These are phyloP conservation scores for Alitta virens DNA, from an alignment of 2,888 invertebrate genomes.

Conservation along the genomic window DNA sequence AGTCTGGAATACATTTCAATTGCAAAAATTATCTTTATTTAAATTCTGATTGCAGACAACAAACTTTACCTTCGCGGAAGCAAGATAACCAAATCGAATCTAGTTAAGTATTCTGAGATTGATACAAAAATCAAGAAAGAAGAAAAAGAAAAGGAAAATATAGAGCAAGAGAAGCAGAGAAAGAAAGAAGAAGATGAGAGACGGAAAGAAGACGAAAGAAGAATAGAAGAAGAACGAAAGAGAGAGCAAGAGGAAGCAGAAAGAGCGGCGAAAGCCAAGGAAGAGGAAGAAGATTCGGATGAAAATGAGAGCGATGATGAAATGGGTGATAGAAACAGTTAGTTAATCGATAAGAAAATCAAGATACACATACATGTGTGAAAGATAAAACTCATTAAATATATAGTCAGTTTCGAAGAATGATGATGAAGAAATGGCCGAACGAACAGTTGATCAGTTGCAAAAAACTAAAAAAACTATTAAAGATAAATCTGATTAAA, in stretches of 20 bases:
- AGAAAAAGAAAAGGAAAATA: not conserved
- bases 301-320: not conserved
- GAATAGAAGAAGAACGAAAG: not conserved
- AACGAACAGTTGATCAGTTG: too few species aligned
- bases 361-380: too few species aligned
- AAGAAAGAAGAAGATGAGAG: not conserved
- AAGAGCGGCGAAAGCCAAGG: not conserved
- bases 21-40: too few species aligned
- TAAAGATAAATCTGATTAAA: too few species aligned
- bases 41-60: not conserved
- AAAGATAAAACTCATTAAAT: too few species aligned
- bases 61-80: not conserved
- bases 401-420: too few species aligned
- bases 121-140: not conserved
- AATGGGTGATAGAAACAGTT: too few species aligned
- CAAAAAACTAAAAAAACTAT: too few species aligned
- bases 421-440: too few species aligned
- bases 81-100: not conserved
- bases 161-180: not conserved
- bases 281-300: not conserved
- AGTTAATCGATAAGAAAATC: too few species aligned
- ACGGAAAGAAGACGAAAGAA: not conserved
- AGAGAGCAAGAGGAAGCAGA: not conserved
- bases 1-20: too few species aligned
- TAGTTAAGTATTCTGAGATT: not conserved